Evolutionary conservation across 2,113 vertebrate genomes (phyloP), one percentile per base, ranked within the genome.

Genomic region (Urocitellus parryii): DNA sequence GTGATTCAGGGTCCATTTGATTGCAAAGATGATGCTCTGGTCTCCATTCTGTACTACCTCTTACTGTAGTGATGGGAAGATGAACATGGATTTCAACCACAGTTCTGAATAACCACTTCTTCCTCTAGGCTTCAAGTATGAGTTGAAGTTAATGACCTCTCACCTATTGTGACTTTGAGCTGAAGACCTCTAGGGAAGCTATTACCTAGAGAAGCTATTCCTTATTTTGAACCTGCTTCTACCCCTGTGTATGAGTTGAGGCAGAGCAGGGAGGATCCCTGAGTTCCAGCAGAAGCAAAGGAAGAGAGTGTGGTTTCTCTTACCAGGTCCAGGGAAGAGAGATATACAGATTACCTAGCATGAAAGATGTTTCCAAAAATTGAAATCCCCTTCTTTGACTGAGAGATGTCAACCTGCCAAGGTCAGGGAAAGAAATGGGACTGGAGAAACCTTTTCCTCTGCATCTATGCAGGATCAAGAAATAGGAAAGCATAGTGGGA

Each of bases 231-330:
- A 45, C 18, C 63, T 51, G 27, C 13, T 61, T 95, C 58, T 29
- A 17, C 76, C 34, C 32, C 63, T 13, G 7, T 8, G 6, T 29
- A 2, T 9, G n/a, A 78, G 68, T 58, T 22, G 34, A 32, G 22
- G 17, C 5, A 37, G 22, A 63, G 5, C 13, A 2, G 29, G 70
- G 2, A 67, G 29, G 17, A 32, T 25, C 4, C 27, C 1, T 0
- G 0, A 0, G 8, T 24, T 73, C 16, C 65, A 25, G 0, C 1
- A 79, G 65, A 78, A 72, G 45, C 34, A n/a, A 70, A 67, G 25
- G 53, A 29, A 77, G 89, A 56, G 22, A 83, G 32, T 7, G 6
- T 29, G 56, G 74, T 32, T 39, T 82, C 14, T 89, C 74, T 72
- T 11, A 48, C 14, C 24, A 63, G 65, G 45, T 6, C 51, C 42